These are phyloP conservation scores for Miltochrista miniata DNA, from an alignment of 2,888 invertebrate genomes.

Conservation along the genomic window DNA sequence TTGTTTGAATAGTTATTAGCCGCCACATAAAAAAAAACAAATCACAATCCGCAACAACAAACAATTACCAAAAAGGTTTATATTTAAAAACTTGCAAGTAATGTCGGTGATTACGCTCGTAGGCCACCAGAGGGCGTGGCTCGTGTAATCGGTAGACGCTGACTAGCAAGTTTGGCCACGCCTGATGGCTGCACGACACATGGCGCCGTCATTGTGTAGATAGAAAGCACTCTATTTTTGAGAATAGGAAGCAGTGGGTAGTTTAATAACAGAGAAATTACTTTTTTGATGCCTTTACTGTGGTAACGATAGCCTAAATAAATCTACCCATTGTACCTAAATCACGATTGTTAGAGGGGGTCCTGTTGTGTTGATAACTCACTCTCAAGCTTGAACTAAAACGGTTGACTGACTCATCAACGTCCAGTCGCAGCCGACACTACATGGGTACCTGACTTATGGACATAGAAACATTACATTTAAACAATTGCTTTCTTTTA, in stretches of 20 bases:
- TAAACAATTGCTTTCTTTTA: no score
- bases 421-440: no score
- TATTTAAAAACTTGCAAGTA: slow-evolving; percentile 73
- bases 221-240: background rate
- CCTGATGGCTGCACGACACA: slow-evolving; percentile 30
- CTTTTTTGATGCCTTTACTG: background rate
- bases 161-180: slow-evolving; percentile 64
- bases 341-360: no score
- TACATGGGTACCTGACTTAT: no score
- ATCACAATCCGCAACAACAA: slow-evolving; percentile 14
- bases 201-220: slow-evolving; percentile 33
- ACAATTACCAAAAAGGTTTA: slow-evolving; percentile 46
- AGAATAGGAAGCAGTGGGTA: slow-evolving; percentile 7
- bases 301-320: background rate
- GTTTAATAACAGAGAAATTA: slow-evolving; percentile 4
- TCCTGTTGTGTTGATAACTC: no score
- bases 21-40: background rate
- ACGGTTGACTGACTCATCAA: no score
- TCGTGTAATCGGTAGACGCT: slow-evolving; percentile 66
- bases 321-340: no score
- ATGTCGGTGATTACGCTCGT: slow-evolving; percentile 48
- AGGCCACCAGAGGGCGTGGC: slow-evolving; percentile 54
- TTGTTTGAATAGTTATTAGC: no score
- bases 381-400: no score
- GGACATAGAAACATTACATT: no score